phyloP scores from a whole-genome alignment of 2,113 vertebrate genomes.

The Forbesichthys agassizii region DNA sequence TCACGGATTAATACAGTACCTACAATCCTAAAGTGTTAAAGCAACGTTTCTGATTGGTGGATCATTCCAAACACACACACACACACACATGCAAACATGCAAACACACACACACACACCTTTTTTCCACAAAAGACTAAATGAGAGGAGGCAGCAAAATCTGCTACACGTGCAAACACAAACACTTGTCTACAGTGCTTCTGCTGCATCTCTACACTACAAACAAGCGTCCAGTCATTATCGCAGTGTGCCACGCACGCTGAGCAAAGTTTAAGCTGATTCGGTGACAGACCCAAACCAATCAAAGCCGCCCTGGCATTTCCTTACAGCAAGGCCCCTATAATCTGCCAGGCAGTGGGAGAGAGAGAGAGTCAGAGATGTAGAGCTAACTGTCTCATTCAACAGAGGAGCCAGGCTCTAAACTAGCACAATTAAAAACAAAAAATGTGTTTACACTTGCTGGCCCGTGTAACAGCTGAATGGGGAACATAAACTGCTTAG shows the following conservation, averaged over 20 bases:
- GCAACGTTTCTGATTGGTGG: no score
- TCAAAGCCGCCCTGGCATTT: slow-evolving; percentile 69
- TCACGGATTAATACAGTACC: no score
- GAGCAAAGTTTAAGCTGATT: slow-evolving; percentile 84
- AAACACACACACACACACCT: slow-evolving; percentile 20
- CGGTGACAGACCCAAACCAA: slow-evolving; percentile 70
- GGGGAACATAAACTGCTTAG: slow-evolving; percentile 80
- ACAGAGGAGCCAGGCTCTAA: slow-evolving; percentile 70
- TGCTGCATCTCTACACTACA: slow-evolving; percentile 57
- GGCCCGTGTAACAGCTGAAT: slow-evolving; percentile 79
- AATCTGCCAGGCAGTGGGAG: slow-evolving; percentile 72
- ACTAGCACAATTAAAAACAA: slow-evolving; percentile 79
- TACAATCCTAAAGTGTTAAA: no score
- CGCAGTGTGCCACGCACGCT: slow-evolving; percentile 70
- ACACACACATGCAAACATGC: not conserved
- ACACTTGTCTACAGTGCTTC: slow-evolving; percentile 42
- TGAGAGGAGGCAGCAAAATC: slow-evolving; percentile 56
- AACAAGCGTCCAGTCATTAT: slow-evolving; percentile 76
- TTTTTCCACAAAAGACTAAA: slow-evolving; percentile 47
- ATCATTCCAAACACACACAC: not conserved
- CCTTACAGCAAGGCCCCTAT: slow-evolving; percentile 61
- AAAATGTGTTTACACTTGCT: slow-evolving; percentile 77
- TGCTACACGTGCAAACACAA: slow-evolving; percentile 12
- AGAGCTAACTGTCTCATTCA: slow-evolving; percentile 69
- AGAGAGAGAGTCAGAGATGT: slow-evolving; percentile 61